These are phyloP conservation scores for Drosophila anomelani DNA, from an alignment of 2,888 invertebrate species.

Conservation along the genomic window DNA sequence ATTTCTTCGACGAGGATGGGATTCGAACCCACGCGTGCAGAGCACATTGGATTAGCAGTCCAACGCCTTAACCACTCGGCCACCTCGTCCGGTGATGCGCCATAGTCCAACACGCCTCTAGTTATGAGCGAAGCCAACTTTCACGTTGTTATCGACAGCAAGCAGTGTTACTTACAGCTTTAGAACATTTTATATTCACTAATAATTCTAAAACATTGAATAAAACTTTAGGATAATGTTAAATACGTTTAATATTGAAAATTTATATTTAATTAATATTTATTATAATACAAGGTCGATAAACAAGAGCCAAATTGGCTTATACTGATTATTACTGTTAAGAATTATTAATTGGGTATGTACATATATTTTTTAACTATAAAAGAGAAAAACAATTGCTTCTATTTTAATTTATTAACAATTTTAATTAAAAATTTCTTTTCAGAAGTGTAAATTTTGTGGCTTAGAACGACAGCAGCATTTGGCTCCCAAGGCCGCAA, in stretches of 20 bases:
- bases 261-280: not conserved
- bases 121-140: not conserved
- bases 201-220: not conserved
- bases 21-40: conserved; percentile 94
- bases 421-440: not conserved
- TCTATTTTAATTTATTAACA: not conserved
- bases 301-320: no score
- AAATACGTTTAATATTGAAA: not conserved
- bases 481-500: conserved; percentile 36
- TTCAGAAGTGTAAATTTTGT: not conserved
- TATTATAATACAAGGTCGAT: no score
- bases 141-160: conserved; percentile 25
- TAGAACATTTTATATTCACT: conserved; percentile 5
- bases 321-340: not conserved
- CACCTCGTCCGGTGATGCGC: conserved; percentile 87
- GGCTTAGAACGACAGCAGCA: conserved; percentile 19
- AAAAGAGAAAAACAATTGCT: not conserved
- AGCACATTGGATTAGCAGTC: conserved; percentile 94
- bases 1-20: conserved; percentile 89
- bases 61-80: conserved; percentile 94
- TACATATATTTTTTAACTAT: no score
- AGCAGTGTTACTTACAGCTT: conserved; percentile 1
- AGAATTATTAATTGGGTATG: not conserved
- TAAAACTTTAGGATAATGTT: not conserved
- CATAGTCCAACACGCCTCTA: conserved; percentile 22